Percentiles rank a stretch among this genome's conserved stretches.
phyloP scores from a whole-genome alignment of 2,113 vertebrate species.

The Mormyrus iriodes region DNA sequence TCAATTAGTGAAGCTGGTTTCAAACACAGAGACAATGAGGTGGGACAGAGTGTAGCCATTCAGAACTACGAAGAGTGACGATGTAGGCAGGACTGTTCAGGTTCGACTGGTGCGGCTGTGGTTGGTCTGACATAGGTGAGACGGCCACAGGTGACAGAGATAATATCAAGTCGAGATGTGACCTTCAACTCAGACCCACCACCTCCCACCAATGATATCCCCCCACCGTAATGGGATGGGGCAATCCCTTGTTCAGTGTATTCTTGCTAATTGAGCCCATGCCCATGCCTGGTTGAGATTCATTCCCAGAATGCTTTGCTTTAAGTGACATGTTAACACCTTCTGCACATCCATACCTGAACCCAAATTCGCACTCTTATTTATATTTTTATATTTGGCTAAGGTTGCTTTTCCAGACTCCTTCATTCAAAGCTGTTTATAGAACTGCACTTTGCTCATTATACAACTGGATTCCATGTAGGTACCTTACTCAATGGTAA shows the following conservation, averaged over 20 bases:
- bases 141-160: not conserved
- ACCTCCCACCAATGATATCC: not conserved
- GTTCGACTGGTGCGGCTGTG: not conserved
- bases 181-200: not conserved
- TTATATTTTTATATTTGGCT: not conserved
- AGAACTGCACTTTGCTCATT: not conserved
- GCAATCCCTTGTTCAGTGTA: not conserved
- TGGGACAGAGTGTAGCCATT: not conserved
- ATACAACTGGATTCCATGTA: not conserved
- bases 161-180: not conserved
- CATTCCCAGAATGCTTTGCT: not conserved
- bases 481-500: not conserved
- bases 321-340: not conserved
- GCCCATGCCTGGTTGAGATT: not conserved
- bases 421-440: not conserved
- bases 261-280: not conserved
- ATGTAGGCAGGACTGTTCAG: not conserved
- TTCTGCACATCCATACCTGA: not conserved
- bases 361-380: not conserved
- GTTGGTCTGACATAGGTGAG: not conserved
- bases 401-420: not conserved
- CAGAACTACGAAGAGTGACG: not conserved
- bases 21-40: not conserved
- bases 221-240: not conserved
- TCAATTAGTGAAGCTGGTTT: not conserved